Evolutionary conservation across 2,888 invertebrate genomes (phyloP), one percentile per base, ranked within the genome.

Genomic region (Agrotis segetum): DNA sequence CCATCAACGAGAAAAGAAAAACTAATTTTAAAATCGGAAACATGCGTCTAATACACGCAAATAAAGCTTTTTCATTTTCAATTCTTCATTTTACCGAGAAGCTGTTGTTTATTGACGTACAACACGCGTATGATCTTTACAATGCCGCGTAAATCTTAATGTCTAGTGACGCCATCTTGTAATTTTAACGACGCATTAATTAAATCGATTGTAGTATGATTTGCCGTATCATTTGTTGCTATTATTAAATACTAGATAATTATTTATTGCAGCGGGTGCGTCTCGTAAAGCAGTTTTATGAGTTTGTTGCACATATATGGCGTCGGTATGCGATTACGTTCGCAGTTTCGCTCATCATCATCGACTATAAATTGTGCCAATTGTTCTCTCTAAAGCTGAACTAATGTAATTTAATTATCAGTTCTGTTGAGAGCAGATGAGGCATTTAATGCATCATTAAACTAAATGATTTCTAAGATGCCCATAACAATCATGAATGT

Each of bases 181-280:
- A 69, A 67, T 67, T 83, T 71, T 79, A 56, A 73, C 68, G 67
- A 73, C 55, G 60, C 60, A 58, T 60, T 79, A 69, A 79, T 79
- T 73, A 82, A 74, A 61, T 67, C 53, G 79, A 74, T 66, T 63
- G 55, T 53, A 56, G 50, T 58, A 55, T 67, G 58, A 80, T 71
- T 73, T 79, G 66, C 73, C 60, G 61, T 76, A 74, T 83, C 60
- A 73, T 70, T 79, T 74, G 78, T 59, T 60, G 50, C 65, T 81
- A 81, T 72, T 76, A 81, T 83, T 73, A 81, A 83, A 76, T 78
- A 75, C 70, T 52, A 67, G 75, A 74, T 77, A 77, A 80, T 81
- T 84, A 85, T 76, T 63, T 69, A 78, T 83, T 71, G 76, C 66
- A 60, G 76, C 49, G 49, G 67, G 56, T 62, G 58, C 68, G 55